Base-by-base conservation (phyloP, 2,888 invertebrate species). In the Tethea ocularis region DNA sequence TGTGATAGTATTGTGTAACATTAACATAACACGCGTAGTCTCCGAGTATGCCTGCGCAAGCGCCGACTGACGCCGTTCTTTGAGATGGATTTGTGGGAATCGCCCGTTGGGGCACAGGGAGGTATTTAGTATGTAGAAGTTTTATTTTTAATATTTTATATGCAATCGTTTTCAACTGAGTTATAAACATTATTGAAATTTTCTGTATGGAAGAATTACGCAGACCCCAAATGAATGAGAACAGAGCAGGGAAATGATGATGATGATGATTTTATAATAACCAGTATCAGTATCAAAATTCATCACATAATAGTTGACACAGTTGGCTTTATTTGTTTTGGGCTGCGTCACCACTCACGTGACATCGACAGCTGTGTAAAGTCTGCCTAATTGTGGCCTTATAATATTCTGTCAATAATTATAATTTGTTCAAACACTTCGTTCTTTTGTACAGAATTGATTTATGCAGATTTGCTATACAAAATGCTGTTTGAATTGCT, bases 1-100 rank as follows among this genome's bases (percentile, higher is more conserved):
- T 41, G 41, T 38, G 36, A 38, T 38, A 38, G 4, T 41, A 41
- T 41, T 17, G 8, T 6, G n/a, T 41, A 41, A 29, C 29, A 33
- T 20, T n/a, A 20, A 33, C 26, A 20, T n/a, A 20, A 33, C 26
- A 20, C 29, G 17, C n/a, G 29, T 20, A 33, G 36, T 7, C 33
- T 26, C 1, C 33, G 33, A 33, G 33, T 54, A 20, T 20, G 33
- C 29, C 53, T 36, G 54, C 54, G 33, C 33, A 36, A 20, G 54
- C 54, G 54, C 54, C 54, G 33, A 36, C 54, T 54, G 54, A 54
- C 54, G 24, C 54, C 24, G 29, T 53, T 33, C 33, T 13, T 20
- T 17, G 33, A 53, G 54, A 54, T 54, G 54, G 54, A 36, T 54
- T 54, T 54, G 54, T 54, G 33, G 54, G 54, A 54, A 54, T 20